Evolutionary conservation across 2,113 vertebrate genomes (phyloP).

Genomic region (Pterocles burchelli): DNA sequence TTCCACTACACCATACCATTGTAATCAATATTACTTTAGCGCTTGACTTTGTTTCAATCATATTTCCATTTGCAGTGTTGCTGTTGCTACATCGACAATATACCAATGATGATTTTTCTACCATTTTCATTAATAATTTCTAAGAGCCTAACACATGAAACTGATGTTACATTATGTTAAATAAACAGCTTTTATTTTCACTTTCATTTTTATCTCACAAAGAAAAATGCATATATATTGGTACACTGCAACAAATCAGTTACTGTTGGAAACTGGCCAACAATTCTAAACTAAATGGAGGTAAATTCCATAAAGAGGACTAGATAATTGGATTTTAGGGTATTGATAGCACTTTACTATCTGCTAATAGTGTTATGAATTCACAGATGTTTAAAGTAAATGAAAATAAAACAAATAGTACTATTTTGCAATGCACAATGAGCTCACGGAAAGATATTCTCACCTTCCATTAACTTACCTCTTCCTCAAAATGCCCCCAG

Average conservation of each 20-base stretch:
- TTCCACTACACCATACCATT: neutral
- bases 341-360: neutral
- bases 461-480: neutral
- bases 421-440: neutral
- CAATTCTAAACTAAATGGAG: neutral
- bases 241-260: neutral
- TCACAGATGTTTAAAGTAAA: neutral
- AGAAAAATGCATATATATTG: neutral
- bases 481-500: fast-evolving
- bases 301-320: neutral
- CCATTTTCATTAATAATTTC: neutral
- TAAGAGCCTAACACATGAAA: neutral
- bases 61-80: neutral
- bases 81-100: neutral
- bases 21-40: neutral
- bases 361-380: neutral
- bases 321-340: neutral
- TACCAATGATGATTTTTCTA: neutral
- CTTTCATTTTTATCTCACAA: neutral
- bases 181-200: neutral
- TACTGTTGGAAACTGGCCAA: neutral
- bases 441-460: neutral
- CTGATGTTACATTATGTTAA: neutral
- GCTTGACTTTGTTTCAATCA: neutral
- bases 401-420: neutral